These are phyloP conservation scores for Manduca sexta DNA, from an alignment of 1,140 invertebrate genomes.

Conservation along the genomic window DNA sequence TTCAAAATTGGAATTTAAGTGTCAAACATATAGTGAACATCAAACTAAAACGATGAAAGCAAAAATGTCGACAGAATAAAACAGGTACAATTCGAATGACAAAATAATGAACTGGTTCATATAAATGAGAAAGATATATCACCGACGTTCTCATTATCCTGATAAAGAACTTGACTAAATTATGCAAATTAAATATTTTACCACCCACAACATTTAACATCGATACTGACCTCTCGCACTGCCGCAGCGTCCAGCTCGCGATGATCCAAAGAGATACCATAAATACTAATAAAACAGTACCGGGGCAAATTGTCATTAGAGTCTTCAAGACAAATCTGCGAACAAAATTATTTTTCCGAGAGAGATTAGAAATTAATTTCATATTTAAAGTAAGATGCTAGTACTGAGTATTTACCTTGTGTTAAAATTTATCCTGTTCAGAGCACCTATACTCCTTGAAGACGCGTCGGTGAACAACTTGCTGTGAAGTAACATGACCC, in stretches of 20 bases:
- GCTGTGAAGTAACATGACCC: conserved; percentile 99
- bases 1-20: conserved; percentile 12
- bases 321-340: conserved; percentile 98
- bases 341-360: conserved; percentile 5
- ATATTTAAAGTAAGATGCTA: no score
- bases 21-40: conserved; percentile 17
- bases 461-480: conserved; percentile 99
- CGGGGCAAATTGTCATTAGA: conserved; percentile 99
- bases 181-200: conserved; percentile 17
- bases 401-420: conserved; percentile 85
- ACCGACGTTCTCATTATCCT: no score
- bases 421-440: conserved; percentile 99
- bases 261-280: conserved; percentile 99
- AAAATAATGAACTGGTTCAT: conserved; percentile 6
- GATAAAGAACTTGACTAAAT: neutral
- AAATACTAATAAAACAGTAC: conserved; percentile 97
- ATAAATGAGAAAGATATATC: neutral
- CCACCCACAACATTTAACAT: conserved; percentile 16
- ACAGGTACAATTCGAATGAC: conserved; percentile 21
- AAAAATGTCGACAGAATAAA: conserved; percentile 39
- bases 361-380: no score
- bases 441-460: conserved; percentile 93
- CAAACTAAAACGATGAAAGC: conserved; percentile 49
- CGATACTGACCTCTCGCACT: conserved; percentile 95
- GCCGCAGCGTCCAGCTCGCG: conserved; percentile 97